Percentiles rank a stretch among this genome's conserved stretches.
These are phyloP conservation scores for Halichoerus grypus DNA, from an alignment of 2,113 vertebrate species.

Conservation along the genomic window DNA sequence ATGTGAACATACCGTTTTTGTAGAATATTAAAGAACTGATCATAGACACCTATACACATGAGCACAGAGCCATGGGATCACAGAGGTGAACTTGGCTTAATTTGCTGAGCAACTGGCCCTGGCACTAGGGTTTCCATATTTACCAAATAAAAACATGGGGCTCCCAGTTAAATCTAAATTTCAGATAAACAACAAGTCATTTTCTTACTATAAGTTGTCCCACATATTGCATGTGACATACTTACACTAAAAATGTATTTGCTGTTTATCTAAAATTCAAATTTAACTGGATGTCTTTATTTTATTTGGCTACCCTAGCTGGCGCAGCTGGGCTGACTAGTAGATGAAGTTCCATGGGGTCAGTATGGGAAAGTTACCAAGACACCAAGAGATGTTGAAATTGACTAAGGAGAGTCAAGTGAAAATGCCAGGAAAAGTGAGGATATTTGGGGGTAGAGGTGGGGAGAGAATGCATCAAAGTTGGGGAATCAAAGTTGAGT, in stretches of 20 bases:
- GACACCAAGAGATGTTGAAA: neutral
- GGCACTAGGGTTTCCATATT: neutral
- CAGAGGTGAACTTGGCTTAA: neutral
- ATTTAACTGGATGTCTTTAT: neutral
- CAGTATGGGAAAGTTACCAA: neutral
- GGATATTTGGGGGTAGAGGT: neutral
- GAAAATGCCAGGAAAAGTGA: neutral
- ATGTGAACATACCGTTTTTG: neutral
- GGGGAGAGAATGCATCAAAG: neutral
- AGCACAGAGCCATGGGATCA: neutral
- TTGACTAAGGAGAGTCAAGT: neutral
- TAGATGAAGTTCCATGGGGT: neutral
- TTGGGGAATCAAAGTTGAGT: neutral
- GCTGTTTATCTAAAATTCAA: slow-evolving; percentile 20
- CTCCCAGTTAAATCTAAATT: neutral
- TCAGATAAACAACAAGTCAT: neutral
- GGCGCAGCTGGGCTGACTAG: neutral
- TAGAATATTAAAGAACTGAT: neutral
- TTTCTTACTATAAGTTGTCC: neutral
- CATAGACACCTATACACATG: neutral
- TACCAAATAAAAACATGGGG: neutral
- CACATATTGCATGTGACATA: neutral
- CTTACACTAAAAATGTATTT: neutral
- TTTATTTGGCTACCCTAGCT: neutral
- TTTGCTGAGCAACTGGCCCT: neutral